A percentile compares a stretch with the other conserved stretches of the same genome.
phyloP scores from a whole-genome alignment of 2,797 vertebrate genomes.

The Sciurus carolinensis region DNA sequence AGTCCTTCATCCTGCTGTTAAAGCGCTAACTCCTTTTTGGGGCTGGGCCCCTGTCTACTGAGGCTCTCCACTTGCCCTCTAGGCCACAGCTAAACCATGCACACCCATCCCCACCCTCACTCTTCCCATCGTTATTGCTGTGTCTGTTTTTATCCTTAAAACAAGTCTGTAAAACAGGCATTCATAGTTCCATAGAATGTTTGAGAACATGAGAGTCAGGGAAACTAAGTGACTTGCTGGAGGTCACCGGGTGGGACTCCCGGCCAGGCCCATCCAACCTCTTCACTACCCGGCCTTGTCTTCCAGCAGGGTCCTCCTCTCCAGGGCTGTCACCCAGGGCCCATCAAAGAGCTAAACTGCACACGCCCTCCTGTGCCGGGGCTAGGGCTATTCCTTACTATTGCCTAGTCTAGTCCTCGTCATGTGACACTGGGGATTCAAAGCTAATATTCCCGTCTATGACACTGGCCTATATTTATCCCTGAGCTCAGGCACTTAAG shows the following conservation, averaged over 20 bases:
- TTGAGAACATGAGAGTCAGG: conserved; percentile 51
- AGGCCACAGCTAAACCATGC: background rate
- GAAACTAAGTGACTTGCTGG: background rate
- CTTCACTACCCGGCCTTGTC: background rate
- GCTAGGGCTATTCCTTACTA: background rate
- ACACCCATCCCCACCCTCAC: background rate
- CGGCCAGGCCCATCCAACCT: background rate
- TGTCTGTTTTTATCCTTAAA: conserved; percentile 11
- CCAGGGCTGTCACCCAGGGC: background rate
- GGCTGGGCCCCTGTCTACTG: background rate
- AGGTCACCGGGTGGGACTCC: background rate
- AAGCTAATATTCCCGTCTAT: conserved; percentile 69
- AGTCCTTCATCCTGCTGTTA: background rate
- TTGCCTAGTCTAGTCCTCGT: background rate
- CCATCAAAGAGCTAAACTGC: background rate
- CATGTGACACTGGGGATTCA: conserved; percentile 61
- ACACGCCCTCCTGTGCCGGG: background rate
- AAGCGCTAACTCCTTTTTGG: background rate
- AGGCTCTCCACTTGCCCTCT: background rate
- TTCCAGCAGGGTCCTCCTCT: background rate
- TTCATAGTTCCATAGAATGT: background rate
- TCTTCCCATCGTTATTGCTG: background rate
- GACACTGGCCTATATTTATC: conserved; percentile 75
- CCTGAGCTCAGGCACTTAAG: conserved; percentile 72
- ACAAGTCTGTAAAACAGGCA: background rate